phyloP scores from a whole-genome alignment of 2,888 invertebrate species.

The Phymatocera aterrima region DNA sequence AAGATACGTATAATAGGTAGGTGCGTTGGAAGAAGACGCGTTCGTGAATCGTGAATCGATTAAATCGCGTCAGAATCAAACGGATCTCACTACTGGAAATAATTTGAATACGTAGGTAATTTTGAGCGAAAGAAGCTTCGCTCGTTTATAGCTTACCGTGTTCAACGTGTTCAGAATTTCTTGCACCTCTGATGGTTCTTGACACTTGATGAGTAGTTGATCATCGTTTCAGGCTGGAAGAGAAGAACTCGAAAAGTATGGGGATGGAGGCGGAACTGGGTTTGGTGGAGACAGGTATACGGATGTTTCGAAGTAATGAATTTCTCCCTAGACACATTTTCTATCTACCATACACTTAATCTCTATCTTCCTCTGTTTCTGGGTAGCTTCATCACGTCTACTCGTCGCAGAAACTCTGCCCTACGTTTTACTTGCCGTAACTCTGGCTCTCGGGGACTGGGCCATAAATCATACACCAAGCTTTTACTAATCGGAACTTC shows the following conservation, averaged over 20 bases:
- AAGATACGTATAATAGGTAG: background rate
- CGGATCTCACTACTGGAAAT: background rate
- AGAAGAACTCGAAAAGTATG: conserved; percentile 47
- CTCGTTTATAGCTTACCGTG: background rate
- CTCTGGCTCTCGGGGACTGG: conserved; percentile 10
- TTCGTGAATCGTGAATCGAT: conserved; percentile 15
- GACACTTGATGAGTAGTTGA: conserved; percentile 4
- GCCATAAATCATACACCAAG: conserved; percentile 19
- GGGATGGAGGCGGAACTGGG: conserved; percentile 48
- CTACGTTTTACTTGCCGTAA: conserved; percentile 35
- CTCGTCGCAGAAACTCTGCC: conserved; percentile 27
- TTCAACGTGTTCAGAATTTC: background rate
- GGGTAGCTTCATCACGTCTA: conserved; percentile 38
- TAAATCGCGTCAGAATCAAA: conserved; percentile 20
- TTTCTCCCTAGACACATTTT: conserved; percentile 58
- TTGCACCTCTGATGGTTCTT: conserved; percentile 22
- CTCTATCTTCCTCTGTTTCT: conserved; percentile 38
- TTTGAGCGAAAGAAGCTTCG: background rate
- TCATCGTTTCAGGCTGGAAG: conserved; percentile 12
- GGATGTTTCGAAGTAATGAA: conserved; percentile 66
- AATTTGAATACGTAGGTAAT: background rate
- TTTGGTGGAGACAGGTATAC: conserved; percentile 57
- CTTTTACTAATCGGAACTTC: conserved; percentile 34
- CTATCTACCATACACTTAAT: conserved; percentile 31
- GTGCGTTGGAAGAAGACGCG: background rate